These are phyloP conservation scores for Ligdia adustata DNA, from an alignment of 2,888 invertebrate genomes.

Conservation along the genomic window DNA sequence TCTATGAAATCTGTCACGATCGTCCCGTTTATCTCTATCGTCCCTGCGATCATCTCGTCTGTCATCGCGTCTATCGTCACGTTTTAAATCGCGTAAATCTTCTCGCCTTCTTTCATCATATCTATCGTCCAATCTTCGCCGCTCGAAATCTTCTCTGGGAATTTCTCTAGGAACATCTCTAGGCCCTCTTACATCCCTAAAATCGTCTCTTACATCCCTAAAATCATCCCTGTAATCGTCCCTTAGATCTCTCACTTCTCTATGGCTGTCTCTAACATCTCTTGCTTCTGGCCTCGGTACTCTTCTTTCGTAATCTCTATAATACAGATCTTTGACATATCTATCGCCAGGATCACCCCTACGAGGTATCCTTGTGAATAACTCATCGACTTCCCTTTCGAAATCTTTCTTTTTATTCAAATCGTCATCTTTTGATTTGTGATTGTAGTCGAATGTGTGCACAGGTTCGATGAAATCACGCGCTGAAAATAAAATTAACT, in stretches of 20 bases:
- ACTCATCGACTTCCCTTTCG: conserved; percentile 66
- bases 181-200: conserved; percentile 23
- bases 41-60: conserved; percentile 40
- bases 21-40: conserved; percentile 37
- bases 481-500: conserved; percentile 51
- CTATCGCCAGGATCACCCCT: conserved; percentile 50
- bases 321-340: conserved; percentile 48
- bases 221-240: neutral
- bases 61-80: conserved; percentile 37
- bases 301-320: conserved; percentile 51
- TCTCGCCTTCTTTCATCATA: conserved; percentile 42
- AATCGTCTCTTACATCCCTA: conserved; percentile 13
- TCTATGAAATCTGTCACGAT: conserved; percentile 41
- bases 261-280: conserved; percentile 18
- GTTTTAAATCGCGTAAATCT: conserved; percentile 27
- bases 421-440: conserved; percentile 79
- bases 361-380: conserved; percentile 59
- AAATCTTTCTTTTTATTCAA: conserved; percentile 57
- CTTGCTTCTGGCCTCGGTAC: conserved; percentile 46
- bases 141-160: conserved; percentile 42
- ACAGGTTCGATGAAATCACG: conserved; percentile 85
- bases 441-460: conserved; percentile 89
- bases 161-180: conserved; percentile 28
- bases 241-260: conserved; percentile 24
- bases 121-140: conserved; percentile 44